These are phyloP conservation scores for Popillia japonica DNA, from an alignment of 1,140 invertebrate species.

Conservation along the genomic window DNA sequence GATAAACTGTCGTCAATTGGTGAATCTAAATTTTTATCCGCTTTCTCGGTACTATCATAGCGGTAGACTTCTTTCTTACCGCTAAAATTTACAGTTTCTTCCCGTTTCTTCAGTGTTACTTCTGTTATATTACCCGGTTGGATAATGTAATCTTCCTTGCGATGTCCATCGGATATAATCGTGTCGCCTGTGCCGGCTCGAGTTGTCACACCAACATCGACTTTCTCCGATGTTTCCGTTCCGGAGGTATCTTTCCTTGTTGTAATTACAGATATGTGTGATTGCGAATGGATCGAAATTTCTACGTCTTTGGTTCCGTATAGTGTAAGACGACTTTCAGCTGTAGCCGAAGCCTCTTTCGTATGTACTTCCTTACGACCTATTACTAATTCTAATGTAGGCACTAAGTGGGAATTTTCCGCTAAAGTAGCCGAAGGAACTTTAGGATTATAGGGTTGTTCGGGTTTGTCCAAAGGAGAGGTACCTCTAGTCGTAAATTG, in stretches of 20 bases:
- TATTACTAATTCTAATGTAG: conserved; percentile 63
- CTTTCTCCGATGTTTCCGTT: conserved; percentile 60
- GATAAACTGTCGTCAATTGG: conserved; percentile 63
- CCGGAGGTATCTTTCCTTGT: conserved; percentile 58
- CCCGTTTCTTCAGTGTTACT: conserved; percentile 56
- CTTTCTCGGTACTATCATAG: conserved; percentile 59
- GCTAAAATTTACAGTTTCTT: conserved; percentile 64
- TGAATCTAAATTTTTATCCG: conserved; percentile 57
- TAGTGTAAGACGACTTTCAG: conserved; percentile 63
- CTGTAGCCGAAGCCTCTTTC: conserved; percentile 62
- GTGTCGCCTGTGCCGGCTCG: conserved; percentile 52
- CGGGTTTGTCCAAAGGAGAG: conserved; percentile 59
- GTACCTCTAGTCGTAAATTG: conserved; percentile 55
- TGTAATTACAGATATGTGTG: conserved; percentile 63
- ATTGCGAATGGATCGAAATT: conserved; percentile 65
- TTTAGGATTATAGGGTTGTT: conserved; percentile 47
- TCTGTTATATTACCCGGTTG: conserved; percentile 54
- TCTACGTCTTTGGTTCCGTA: conserved; percentile 63
- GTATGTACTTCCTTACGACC: conserved; percentile 64
- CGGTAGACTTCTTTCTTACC: conserved; percentile 62
- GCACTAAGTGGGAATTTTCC: conserved; percentile 45
- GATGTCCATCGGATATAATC: conserved; percentile 33
- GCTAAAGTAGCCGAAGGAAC: conserved; percentile 40
- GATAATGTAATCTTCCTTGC: conserved; percentile 56
- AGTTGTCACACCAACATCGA: conserved; percentile 60